Base-by-base conservation (phyloP, 2,888 invertebrate species). In the Nowickia ferox region DNA sequence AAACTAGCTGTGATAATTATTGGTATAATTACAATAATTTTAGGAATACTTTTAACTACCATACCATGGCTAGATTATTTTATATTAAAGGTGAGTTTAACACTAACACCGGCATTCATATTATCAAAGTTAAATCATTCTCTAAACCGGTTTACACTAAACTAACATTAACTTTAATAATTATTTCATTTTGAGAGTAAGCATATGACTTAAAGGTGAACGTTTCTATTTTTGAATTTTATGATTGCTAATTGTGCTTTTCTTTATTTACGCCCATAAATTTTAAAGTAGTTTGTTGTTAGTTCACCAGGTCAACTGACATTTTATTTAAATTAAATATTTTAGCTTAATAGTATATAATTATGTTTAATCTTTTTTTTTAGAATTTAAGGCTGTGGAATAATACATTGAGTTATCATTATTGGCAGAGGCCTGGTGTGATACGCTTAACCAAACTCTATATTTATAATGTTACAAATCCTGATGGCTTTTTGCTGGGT, bases 41-140 rank as follows among this genome's bases (percentile, higher is more conserved):
- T 95, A 89, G 97, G 97, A 81, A 96, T 97, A 87, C 95, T 97
- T 88, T 94, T 97, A 87, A 96, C 97, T 40, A 96, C 97, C 88
- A 96, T 97, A 91, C 97, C 97, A 71, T 97, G 97, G 97, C 93
- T 97, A 90, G 97, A 97, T 92, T 97, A 97, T 93, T 94, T 97
- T 89, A 96, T 97, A 93, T 94, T 97, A 93, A 96, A 96, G 94
- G 97, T 97, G 93, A 93, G 94, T 87, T 22, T 15, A 22, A 30
- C 5, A 30, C 30, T 30, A 30, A 30, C 30, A 6, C 30, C 30
- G 2, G 30, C 30, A 30, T 6, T 30, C 30, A 30, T 30, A 30
- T 30, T 30, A 6, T 30, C 6, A 30, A 30, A 30, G 30, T 30
- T 30, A 30, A 30, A 30, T 5, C 30, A 6, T 30, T 30, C 30